phyloP scores from a whole-genome alignment of 2,797 vertebrate genomes.

The Hapalemur alaotrensis region DNA sequence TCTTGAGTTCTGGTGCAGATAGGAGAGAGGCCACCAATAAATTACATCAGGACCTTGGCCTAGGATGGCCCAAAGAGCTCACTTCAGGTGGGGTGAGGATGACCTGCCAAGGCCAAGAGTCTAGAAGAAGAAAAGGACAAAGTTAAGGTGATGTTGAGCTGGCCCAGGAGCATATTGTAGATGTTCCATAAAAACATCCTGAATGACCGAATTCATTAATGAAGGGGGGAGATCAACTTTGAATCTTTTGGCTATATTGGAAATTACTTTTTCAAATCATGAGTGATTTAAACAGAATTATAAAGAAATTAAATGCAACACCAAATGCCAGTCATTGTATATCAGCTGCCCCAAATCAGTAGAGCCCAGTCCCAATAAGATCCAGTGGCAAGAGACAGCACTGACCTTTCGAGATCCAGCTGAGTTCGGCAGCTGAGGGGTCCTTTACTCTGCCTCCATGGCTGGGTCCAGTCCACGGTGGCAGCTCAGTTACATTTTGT shows the following conservation, averaged over 20 bases:
- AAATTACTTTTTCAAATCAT: neutral
- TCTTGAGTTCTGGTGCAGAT: neutral
- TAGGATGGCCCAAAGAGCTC: neutral
- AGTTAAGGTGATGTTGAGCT: neutral
- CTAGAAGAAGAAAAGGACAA: neutral
- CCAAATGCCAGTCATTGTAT: neutral
- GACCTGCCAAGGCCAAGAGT: neutral
- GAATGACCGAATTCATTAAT: neutral
- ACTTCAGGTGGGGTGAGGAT: neutral
- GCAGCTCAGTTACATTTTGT: neutral
- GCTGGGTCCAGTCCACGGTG: neutral
- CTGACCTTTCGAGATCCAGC: neutral
- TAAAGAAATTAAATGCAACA: neutral
- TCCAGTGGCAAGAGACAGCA: neutral
- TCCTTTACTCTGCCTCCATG: neutral
- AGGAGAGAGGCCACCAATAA: neutral
- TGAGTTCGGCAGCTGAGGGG: neutral
- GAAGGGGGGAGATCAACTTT: neutral
- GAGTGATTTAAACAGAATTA: neutral
- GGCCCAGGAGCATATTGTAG: neutral
- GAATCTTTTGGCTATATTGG: neutral
- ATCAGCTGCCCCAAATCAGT: neutral
- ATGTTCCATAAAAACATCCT: neutral
- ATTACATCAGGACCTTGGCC: neutral
- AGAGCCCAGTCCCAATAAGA: neutral